A percentile compares a stretch with the other conserved stretches of the same genome.
phyloP scores from a whole-genome alignment of 2,113 vertebrate species.

The Chelonoidis abingdonii region DNA sequence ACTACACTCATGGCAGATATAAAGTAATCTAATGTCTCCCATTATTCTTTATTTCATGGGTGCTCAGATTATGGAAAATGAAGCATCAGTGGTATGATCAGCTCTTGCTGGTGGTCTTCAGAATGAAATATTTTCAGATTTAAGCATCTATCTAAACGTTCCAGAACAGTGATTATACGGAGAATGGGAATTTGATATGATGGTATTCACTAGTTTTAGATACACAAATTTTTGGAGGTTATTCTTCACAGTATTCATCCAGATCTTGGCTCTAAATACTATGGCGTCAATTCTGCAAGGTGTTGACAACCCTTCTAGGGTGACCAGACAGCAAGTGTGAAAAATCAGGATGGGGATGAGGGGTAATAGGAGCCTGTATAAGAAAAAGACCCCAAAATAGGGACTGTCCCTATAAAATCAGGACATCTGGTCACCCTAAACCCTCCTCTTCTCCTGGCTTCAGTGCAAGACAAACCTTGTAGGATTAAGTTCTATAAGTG shows the following conservation, averaged over 20 bases:
- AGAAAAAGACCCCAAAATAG: too few relatives aligned
- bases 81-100: not conserved
- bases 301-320: not conserved
- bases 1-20: not conserved
- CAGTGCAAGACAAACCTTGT: not conserved
- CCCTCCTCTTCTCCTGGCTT: not conserved
- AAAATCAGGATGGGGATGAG: too few relatives aligned
- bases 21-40: not conserved
- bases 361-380: too few relatives aligned
- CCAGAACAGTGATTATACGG: not conserved
- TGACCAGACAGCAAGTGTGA: too few relatives aligned
- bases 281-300: not conserved
- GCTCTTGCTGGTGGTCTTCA: not conserved
- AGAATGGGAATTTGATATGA: not conserved
- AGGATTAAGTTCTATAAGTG: not conserved
- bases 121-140: not conserved
- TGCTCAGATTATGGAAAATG: not conserved
- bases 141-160: not conserved
- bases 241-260: not conserved
- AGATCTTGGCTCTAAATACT: not conserved
- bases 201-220: not conserved
- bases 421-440: too few relatives aligned
- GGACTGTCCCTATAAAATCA: too few relatives aligned
- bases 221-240: not conserved
- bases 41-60: not conserved